Conservation (phyloP, 2,113 vertebrate genomes). For the Deroptyus accipitrinus region DNA sequence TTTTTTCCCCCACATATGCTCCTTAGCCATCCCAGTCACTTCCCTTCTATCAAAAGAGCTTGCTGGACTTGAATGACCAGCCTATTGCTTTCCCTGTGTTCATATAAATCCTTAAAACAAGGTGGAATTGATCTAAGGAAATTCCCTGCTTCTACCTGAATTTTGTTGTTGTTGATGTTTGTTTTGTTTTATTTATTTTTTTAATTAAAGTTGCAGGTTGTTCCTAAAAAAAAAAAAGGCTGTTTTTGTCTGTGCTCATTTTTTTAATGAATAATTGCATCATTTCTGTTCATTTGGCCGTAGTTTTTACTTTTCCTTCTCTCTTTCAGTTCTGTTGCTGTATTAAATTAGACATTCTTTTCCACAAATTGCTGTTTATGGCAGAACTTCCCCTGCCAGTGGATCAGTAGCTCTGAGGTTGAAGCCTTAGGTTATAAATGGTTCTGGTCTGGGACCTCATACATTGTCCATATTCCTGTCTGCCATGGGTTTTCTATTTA, state of each 20-base stretch:
- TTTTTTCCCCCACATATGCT: not conserved
- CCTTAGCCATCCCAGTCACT: not conserved
- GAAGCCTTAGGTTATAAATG: not conserved
- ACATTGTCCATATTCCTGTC: not conserved
- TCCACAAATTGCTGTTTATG: not conserved
- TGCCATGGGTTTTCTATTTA: not conserved
- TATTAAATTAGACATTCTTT: not conserved
- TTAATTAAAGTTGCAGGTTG: not conserved
- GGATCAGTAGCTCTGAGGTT: not conserved
- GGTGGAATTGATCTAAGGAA: not conserved
- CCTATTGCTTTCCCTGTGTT: not conserved
- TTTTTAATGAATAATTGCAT: not conserved
- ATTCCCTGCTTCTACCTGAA: not conserved
- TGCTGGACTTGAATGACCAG: not conserved
- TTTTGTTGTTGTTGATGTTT: not conserved
- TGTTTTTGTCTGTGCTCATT: accelerated
- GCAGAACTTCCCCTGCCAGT: not conserved
- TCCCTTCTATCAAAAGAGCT: not conserved
- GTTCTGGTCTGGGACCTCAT: not conserved
- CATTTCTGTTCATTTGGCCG: not conserved
- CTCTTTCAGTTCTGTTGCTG: not conserved
- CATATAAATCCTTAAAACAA: not conserved
- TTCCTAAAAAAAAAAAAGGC: not conserved
- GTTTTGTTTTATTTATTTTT: not conserved
- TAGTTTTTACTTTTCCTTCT: not conserved